Base-by-base conservation (phyloP, 1,140 invertebrate species). In the Euwallacea fornicatus region DNA sequence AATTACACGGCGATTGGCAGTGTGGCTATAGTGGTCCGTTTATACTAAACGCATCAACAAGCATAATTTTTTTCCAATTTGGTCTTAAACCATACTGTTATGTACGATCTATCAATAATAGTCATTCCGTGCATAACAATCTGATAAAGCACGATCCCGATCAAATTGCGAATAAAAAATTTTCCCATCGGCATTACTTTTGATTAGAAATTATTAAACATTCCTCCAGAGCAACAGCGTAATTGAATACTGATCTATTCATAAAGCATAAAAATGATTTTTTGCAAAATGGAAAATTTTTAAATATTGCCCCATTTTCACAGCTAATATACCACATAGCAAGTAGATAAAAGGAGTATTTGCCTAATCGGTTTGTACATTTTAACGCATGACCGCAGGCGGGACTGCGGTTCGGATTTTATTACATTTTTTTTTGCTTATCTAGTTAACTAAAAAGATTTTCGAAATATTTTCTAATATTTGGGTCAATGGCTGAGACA, bases 301-400 rank as follows among this genome's bases (percentile, higher is more conserved):
- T 33, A 33, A 33, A 33, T 33, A 33, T 33, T 33, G 21, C 21
- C 4, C 21, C 21, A 33, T 33, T 33, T 33, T 33, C 21, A 33
- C 21, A 33, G 21, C 21, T 33, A 33, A 33, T 33, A 33, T 4
- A 33, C 46, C 46, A 50, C 13, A 11, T 6, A 13, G 13, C 46
- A 50, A 50, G 46, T 50, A 11, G 46, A 50, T 50, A 13, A 50
- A 10, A 50, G 46, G 13, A 11, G 21, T 16, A 21, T 58, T 58
- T 58, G 55, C 55, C 55, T 58, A 58, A 58, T 58, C 55, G 9
- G 55, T 16, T 33, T 16, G 21, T 58, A 58, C 21, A 15, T 15
- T 58, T 58, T 58, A 15, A 58, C 55, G 55, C 55, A 58, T 58
- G 55, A 58, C 55, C 55, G 21, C 55, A 58, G 55, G 55, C 55